Evolutionary conservation across 2,113 vertebrate genomes (phyloP), one percentile per base, ranked within the genome.

Genomic region (Sapajus apella): DNA sequence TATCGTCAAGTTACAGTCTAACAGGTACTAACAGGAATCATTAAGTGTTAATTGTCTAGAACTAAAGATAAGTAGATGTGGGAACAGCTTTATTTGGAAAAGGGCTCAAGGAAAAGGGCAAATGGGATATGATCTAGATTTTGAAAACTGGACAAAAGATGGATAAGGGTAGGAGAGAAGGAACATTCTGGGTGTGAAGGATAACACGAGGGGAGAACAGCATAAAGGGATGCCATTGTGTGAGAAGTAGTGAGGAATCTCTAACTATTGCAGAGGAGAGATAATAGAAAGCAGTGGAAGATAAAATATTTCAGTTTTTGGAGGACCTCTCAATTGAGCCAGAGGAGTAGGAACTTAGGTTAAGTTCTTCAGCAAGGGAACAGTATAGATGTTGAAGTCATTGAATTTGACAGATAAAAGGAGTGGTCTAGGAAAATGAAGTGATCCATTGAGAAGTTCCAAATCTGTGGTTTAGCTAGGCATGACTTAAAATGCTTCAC

Each of bases 11-110:
- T 68, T 70, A 92, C 10, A 90, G 52, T 84, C 82, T 79, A 95
- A 96, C 30, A n/a, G 25, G 45, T 64, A 70, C 83, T 32, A 93
- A 84, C 27, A 55, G 68, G 47, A 90, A 89, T 96, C 75, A 96
- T 96, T 90, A 90, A 87, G 90, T 90, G 90, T 72, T 88, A 91
- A 97, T 58, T 90, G 55, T 75, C 64, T 77, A 86, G 76, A 55
- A 93, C 61, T 88, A 96, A 94, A 95, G n/a, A 92, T 55, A 97
- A 90, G 80, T 43, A 70, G 68, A 94, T 35, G 32, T 70, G 81
- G 81, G 55, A 97, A 87, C 87, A 87, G 76, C 21, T 32, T 94
- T 97, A 96, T 37, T 94, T 87, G 68, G 70, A 92, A 87, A 96
- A 55, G 94, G 76, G 35, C 56, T 85, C 79, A 72, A 3, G n/a